Base-by-base conservation (phyloP, 2,888 invertebrate species). In the Formica aserva region DNA sequence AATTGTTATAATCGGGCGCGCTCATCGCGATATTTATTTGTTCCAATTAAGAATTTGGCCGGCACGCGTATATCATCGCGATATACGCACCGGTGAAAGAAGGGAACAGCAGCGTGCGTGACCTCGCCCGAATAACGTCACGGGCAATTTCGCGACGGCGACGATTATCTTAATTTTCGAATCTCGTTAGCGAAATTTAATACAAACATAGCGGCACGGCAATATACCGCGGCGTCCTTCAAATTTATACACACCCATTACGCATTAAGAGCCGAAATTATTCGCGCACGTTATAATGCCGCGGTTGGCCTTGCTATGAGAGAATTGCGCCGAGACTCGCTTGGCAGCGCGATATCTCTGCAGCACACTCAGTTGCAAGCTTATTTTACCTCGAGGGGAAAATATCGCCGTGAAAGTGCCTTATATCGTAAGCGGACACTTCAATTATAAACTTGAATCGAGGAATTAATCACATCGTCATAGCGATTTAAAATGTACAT, bases 181-280 rank as follows among this genome's bases (percentile, higher is more conserved):
- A 72, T 80, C 78, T 80, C 78, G 78, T 80, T 80, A 80, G 60
- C 71, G 72, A 71, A 80, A 80, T 71, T 80, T 80, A 80, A 80
- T 80, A 45, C 72, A 80, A 80, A 80, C 78, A 71, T 38, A 77
- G 38, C 63, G 55, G 32, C 32, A 26, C 76, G 38, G n/a, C 77
- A 5, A 29, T 32, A 13, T 45, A 45, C 55, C n/a, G 69, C 69
- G 60, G 29, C 71, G 71, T 80, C 72, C 72, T 80, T 80, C 78
- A 60, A 45, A 60, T 80, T 80, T 80, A 80, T 80, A 80, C 13
- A 35, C 60, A 60, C 60, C 71, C 72, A 80, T 80, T 71, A 71
- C 78, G 72, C 78, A 80, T 80, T 80, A 80, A 80, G 45, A 80
- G 26, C 78, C 78, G 72, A 80, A 80, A 80, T 80, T 80, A 80